A percentile compares a stretch with the other conserved stretches of the same genome.
phyloP scores from a whole-genome alignment of 64 coral and sea anemone genomes.

The Stichodactyla mertensii region DNA sequence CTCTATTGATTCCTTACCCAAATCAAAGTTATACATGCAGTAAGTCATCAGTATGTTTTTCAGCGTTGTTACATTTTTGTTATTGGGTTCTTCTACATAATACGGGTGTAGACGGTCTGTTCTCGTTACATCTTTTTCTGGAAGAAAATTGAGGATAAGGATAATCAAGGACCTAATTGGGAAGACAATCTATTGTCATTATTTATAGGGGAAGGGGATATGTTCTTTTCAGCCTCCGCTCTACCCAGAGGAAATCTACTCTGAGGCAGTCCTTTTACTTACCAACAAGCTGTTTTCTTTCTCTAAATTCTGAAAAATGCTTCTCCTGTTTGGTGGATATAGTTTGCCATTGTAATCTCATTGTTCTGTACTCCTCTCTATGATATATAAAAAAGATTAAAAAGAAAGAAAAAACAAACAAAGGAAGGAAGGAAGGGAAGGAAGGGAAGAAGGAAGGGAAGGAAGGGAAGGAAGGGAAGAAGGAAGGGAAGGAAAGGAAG shows the following conservation, averaged over 20 bases:
- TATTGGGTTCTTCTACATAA: slow-evolving; percentile 58
- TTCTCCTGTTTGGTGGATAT: slow-evolving; percentile 86
- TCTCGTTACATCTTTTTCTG: slow-evolving; percentile 89
- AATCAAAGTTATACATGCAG: slow-evolving; percentile 94
- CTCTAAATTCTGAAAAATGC: slow-evolving; percentile 79
- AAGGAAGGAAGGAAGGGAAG: too few species aligned
- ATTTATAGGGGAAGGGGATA: background rate
- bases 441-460: too few species aligned
- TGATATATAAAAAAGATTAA: background rate
- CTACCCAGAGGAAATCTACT: too few species aligned
- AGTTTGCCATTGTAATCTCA: slow-evolving; percentile 92
- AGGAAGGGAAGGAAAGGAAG: too few species aligned
- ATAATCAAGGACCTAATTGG: background rate
- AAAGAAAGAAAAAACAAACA: too few species aligned
- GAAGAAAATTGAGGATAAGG: slow-evolving; percentile 9
- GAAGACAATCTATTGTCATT: background rate
- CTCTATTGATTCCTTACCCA: background rate
- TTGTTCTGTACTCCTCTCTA: slow-evolving; percentile 86
- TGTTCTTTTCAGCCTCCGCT: too few species aligned
- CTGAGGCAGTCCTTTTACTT: slow-evolving; percentile 1
- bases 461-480: too few species aligned
- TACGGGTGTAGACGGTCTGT: slow-evolving; percentile 74
- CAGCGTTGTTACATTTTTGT: slow-evolving; percentile 67
- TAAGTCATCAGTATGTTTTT: slow-evolving; percentile 86
- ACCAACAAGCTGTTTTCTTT: slow-evolving; percentile 91